Percentiles rank a stretch among this genome's conserved stretches.
Evolutionary conservation across 2,113 vertebrate species (phyloP).

Genomic region (Bufo bufo): DNA sequence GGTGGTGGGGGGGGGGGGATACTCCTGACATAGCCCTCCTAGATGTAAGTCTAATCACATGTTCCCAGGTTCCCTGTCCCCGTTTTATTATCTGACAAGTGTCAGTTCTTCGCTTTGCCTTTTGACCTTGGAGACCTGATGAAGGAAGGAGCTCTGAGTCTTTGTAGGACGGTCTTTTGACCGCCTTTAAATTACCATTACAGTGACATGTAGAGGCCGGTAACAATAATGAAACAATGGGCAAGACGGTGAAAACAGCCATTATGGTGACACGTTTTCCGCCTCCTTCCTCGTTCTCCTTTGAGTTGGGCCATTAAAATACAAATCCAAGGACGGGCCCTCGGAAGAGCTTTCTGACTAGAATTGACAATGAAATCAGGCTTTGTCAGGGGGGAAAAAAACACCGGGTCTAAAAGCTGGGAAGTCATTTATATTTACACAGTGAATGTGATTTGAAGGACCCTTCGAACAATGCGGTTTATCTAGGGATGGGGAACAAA

Average conservation of each 20-base stretch:
- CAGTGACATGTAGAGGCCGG: background rate
- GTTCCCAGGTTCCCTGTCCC: background rate
- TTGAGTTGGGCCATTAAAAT: conserved; percentile 5
- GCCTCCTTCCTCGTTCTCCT: background rate
- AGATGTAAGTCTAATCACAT: background rate
- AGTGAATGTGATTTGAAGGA: conserved; percentile 61
- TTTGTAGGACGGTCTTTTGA: conserved; percentile 7
- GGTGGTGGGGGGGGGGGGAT: no score
- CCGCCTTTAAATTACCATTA: conserved; percentile 12
- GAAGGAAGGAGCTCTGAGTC: background rate
- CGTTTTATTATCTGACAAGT: background rate
- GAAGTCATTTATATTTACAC: conserved; percentile 67
- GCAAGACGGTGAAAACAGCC: conserved; percentile 61
- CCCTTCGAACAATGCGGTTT: conserved; percentile 63
- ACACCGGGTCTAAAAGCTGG: conserved; percentile 36
- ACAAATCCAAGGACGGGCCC: background rate
- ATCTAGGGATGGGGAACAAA: conserved; percentile 61
- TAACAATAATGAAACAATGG: background rate
- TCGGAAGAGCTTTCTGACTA: accelerated
- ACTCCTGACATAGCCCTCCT: no score
- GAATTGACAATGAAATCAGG: conserved; percentile 57
- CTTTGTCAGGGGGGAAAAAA: background rate
- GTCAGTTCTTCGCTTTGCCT: background rate
- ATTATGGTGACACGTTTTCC: background rate
- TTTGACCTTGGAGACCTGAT: background rate